A percentile compares a stretch with the other conserved stretches of the same genome.
phyloP scores from a whole-genome alignment of 2,797 vertebrate species.

The Telmatherina bonti region DNA sequence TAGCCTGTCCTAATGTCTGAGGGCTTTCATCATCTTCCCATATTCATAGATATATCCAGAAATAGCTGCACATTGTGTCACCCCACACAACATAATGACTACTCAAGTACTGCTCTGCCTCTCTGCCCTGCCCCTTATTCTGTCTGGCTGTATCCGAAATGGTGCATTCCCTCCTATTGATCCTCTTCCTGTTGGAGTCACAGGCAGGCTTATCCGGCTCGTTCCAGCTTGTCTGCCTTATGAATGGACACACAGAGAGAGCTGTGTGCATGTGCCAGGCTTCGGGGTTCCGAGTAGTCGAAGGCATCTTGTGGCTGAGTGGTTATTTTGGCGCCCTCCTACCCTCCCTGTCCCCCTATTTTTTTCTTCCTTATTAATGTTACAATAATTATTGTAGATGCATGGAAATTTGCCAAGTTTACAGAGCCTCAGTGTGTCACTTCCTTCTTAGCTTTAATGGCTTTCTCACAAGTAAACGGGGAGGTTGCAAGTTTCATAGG shows the following conservation, averaged over 20 bases:
- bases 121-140: constrained; percentile 70
- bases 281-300: constrained; percentile 70
- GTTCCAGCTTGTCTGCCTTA: constrained; percentile 76
- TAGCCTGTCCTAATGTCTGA: constrained; percentile 52
- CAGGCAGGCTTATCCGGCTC: constrained; percentile 77
- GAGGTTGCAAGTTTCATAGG: constrained; percentile 47
- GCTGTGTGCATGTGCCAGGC: constrained; percentile 77
- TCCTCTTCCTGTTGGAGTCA: constrained; percentile 79
- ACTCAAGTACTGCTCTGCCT: constrained; percentile 75
- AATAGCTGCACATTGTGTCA: constrained; percentile 63
- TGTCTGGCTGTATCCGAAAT: constrained; percentile 81
- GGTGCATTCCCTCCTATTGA: constrained; percentile 82
- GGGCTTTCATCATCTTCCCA: constrained; percentile 41
- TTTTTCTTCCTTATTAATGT: constrained; percentile 37
- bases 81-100: constrained; percentile 71
- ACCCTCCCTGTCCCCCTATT: constrained; percentile 25
- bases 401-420: constrained; percentile 51
- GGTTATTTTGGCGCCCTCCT: constrained; percentile 70
- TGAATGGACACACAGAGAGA: constrained; percentile 80
- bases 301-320: constrained; percentile 81
- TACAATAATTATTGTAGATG: constrained; percentile 61
- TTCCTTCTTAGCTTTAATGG: constrained; percentile 35
- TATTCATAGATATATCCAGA: constrained; percentile 58
- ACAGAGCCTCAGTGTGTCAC: constrained; percentile 32
- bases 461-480: constrained; percentile 27